Conservation (phyloP, 2,797 vertebrate genomes). For the Pseudochirops corinnae region DNA sequence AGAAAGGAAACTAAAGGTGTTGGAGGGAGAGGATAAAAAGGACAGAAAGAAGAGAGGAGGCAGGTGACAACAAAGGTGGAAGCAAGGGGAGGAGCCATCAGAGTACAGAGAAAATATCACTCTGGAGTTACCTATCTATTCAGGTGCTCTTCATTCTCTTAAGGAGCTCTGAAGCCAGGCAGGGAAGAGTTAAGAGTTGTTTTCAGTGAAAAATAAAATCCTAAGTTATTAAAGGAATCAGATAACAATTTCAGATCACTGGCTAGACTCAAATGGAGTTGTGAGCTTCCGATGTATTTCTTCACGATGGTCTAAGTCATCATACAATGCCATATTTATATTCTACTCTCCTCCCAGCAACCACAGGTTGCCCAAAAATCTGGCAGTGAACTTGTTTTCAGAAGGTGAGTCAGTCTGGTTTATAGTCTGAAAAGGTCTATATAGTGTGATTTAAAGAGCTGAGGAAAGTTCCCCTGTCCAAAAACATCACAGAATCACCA, state of each 20-base stretch:
- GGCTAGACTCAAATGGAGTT: neutral
- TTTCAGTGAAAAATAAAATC: neutral
- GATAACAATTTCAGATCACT: neutral
- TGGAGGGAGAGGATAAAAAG: neutral
- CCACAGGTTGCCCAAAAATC: neutral
- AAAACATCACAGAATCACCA: neutral
- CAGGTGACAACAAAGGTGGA: constrained; percentile 10
- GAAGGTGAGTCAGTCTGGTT: neutral
- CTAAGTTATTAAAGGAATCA: constrained; percentile 2
- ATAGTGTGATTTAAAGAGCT: constrained; percentile 11
- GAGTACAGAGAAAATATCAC: neutral
- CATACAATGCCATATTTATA: neutral
- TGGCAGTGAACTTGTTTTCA: neutral
- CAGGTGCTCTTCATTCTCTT: neutral
- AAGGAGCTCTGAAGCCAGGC: neutral
- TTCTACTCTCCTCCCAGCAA: neutral
- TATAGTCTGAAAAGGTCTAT: constrained; percentile 1
- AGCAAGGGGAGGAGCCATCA: neutral
- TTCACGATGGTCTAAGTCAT: neutral
- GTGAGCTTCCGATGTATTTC: neutral
- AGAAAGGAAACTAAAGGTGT: constrained; percentile 1
- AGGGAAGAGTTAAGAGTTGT: neutral
- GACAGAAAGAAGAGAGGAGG: neutral
- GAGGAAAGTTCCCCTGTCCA: neutral
- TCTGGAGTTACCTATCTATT: neutral